Evolutionary conservation across 2,797 vertebrate genomes (phyloP).

Genomic region (Acestrorhynchus altus): DNA sequence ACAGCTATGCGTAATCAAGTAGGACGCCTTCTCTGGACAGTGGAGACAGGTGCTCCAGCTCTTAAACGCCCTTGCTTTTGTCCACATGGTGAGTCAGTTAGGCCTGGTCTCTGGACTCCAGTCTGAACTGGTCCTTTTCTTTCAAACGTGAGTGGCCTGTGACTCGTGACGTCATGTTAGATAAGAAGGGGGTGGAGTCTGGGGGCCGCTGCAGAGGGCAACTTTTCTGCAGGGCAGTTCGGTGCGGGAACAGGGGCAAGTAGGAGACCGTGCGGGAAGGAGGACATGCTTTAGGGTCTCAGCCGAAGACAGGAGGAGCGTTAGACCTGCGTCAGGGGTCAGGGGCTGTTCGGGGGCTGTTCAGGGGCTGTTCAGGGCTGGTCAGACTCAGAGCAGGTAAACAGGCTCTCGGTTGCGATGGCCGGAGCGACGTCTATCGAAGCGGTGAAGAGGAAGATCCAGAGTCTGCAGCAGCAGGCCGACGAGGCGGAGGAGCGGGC

Average conservation of each 20-base stretch:
- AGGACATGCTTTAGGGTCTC: not conserved
- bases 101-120: no score
- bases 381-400: no score
- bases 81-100: no score
- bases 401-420: constrained; percentile 70
- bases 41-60: no score
- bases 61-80: no score
- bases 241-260: not conserved
- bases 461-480: constrained; percentile 82
- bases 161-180: constrained; percentile 56
- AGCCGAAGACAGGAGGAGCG: not conserved
- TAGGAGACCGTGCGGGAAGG: no score
- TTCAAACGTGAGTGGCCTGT: constrained; percentile 46
- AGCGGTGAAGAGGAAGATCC: constrained; percentile 85
- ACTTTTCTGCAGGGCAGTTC: constrained; percentile 43
- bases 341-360: no score
- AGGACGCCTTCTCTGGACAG: no score
- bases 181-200: constrained; percentile 51
- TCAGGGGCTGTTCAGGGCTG: not conserved
- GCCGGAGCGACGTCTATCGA: constrained; percentile 79
- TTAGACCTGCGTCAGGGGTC: not conserved
- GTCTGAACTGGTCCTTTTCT: not conserved
- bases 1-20: no score
- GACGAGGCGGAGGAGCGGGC: constrained; percentile 84
- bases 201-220: constrained; percentile 37